Percentiles rank a stretch among this genome's conserved stretches.
phyloP scores from a whole-genome alignment of 2,888 invertebrate genomes.

The Tetramorium bicarinatum region DNA sequence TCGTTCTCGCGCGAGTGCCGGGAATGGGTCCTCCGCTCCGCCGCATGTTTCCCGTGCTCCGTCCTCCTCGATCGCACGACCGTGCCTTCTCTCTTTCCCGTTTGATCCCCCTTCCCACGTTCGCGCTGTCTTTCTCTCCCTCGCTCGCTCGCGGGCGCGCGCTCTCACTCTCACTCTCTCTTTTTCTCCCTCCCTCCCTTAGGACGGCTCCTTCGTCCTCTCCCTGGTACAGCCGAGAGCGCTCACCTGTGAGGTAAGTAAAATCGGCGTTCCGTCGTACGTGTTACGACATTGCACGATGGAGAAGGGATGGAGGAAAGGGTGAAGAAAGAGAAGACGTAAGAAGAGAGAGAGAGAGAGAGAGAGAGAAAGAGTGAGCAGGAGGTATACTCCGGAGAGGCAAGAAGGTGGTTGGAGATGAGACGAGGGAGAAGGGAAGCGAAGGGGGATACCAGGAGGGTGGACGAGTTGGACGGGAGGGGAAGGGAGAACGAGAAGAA shows the following conservation, averaged over 20 bases:
- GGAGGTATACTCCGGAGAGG: slow-evolving; percentile 4
- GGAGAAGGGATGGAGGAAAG: slow-evolving; percentile 30
- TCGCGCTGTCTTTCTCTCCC: slow-evolving; percentile 19
- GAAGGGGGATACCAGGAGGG: slow-evolving; percentile 48
- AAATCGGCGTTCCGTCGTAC: slow-evolving; percentile 81
- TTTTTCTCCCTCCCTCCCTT: slow-evolving; percentile 15
- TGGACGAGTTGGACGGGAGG: slow-evolving; percentile 50
- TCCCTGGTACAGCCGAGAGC: slow-evolving; percentile 39
- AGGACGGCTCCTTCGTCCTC: slow-evolving; percentile 30
- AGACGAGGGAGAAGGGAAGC: slow-evolving; percentile 49
- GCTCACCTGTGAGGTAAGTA: slow-evolving; percentile 86
- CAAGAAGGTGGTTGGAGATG: slow-evolving; percentile 33
- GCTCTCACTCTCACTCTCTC: slow-evolving; percentile 48
- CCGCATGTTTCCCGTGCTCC: slow-evolving; percentile 69
- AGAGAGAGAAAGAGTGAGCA: slow-evolving; percentile 23
- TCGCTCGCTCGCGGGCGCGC: not conserved
- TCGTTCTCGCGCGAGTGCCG: slow-evolving; percentile 75
- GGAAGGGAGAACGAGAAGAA: slow-evolving; percentile 69
- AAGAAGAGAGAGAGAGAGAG: not conserved
- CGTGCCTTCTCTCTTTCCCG: slow-evolving; percentile 48
- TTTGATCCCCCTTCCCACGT: slow-evolving; percentile 42
- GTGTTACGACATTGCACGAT: slow-evolving; percentile 85
- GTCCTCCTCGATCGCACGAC: slow-evolving; percentile 60
- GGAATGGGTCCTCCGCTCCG: slow-evolving; percentile 68
- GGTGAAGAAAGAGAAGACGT: not conserved